Evolutionary conservation across 2,797 vertebrate genomes (phyloP), one percentile per base, ranked within the genome.

Genomic region (Sternarchorhynchus goeldii): DNA sequence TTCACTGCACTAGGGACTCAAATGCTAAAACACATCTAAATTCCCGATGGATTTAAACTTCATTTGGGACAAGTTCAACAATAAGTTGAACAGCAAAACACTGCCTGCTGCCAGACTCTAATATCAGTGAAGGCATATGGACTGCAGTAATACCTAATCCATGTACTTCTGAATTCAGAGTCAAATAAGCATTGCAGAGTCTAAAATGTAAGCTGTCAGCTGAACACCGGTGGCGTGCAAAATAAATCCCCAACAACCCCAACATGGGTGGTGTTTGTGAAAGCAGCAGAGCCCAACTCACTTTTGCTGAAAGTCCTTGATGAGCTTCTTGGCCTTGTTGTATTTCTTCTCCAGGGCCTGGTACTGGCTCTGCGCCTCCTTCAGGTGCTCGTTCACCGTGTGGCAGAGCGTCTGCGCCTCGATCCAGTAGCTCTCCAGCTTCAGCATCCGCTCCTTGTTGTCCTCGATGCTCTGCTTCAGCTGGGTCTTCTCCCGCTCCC

Each of bases 291-390:
- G 59, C 55, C n/a, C 12, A 1, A 86, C 96, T 96, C 91, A 99
- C 98, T 98, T 99, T 92, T 98, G 96, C 86, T 99, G 97, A 89
- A 97, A 99, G 88, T 99, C 97, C 89, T 99, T 99, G 90, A 99
- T 99, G 87, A 99, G 85, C 81, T 99, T 99, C 92, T 99, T 99
- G 82, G 98, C 97, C 88, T 99, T 99, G 93, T 98, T 99, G 86
- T 99, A 99, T 85, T 99, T 99, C 92, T 99, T 99, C 89, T 99
- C 98, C 89, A 99, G 90, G 76, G 95, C 85, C 89, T 99, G 96
- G 87, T 99, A 98, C 87, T 99, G 97, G 63, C 92, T 96, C 87
- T 99, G 98, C 0, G 97, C 97, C 87, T 99, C 98, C 90, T 99
- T 99, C 85, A 99, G 94, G 89, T 99, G 97, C 56, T 98, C 97